A percentile compares a stretch with the other conserved stretches of the same genome.
Evolutionary conservation across 2,113 vertebrate species (phyloP).

Genomic region (Mesocricetus auratus): DNA sequence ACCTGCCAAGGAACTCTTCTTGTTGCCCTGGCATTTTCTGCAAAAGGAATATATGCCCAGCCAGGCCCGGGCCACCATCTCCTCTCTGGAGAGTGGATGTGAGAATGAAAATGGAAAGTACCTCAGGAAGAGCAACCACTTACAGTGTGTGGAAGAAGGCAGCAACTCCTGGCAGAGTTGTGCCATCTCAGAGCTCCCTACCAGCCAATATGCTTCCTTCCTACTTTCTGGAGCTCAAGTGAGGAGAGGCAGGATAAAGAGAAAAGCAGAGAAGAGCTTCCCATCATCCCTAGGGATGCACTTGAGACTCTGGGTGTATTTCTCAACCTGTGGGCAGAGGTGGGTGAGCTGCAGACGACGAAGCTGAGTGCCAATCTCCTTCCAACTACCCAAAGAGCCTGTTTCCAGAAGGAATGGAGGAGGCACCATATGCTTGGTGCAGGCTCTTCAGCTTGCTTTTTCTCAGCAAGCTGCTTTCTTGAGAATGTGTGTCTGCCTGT

Average conservation of each 20-base stretch:
- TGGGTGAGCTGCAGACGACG: not conserved
- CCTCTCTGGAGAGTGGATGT: not conserved
- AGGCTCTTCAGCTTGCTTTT: not conserved
- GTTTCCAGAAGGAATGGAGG: slow-evolving; percentile 15
- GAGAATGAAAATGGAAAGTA: not conserved
- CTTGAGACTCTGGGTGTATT: not conserved
- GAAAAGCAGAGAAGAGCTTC: not conserved
- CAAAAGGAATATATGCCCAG: not conserved
- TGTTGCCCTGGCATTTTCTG: slow-evolving; percentile 35
- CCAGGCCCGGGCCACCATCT: not conserved
- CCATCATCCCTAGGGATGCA: not conserved
- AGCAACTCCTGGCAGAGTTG: not conserved
- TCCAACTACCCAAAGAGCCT: rapidly evolving
- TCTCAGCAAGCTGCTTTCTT: not conserved
- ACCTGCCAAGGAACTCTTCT: not conserved
- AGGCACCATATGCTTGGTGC: not conserved
- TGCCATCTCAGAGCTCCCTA: not conserved
- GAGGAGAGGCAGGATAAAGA: not conserved
- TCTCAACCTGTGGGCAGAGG: not conserved
- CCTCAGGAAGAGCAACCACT: not conserved
- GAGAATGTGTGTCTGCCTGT: not conserved
- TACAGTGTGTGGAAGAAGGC: not conserved
- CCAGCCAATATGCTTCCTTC: not conserved
- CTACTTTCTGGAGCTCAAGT: not conserved
- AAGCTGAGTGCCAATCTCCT: not conserved